Evolutionary conservation across 2,113 vertebrate genomes (phyloP).

Genomic region (cattle (Bos taurus)): ARS-UCD2.0 NC_037332.1:3502501-3503000

Average conservation of each 20-base stretch:
- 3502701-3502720: background rate
- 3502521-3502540: background rate
- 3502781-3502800: background rate
- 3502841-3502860: background rate
- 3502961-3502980: background rate
- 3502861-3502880: background rate
- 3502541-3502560: background rate
- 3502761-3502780: background rate
- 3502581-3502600: background rate
- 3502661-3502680: background rate
- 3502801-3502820: background rate
- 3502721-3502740: background rate
- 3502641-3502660: background rate
- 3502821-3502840: background rate
- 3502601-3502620: background rate
- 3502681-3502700: background rate
- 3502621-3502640: background rate
- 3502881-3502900: background rate
- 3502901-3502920: background rate
- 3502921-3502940: background rate
- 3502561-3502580: background rate
- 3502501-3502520: background rate
- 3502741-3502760: background rate
- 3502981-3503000: background rate
- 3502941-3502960: background rate